phyloP scores from a whole-genome alignment of 2,113 vertebrate species.

The Pseudopodoces humilis region DNA sequence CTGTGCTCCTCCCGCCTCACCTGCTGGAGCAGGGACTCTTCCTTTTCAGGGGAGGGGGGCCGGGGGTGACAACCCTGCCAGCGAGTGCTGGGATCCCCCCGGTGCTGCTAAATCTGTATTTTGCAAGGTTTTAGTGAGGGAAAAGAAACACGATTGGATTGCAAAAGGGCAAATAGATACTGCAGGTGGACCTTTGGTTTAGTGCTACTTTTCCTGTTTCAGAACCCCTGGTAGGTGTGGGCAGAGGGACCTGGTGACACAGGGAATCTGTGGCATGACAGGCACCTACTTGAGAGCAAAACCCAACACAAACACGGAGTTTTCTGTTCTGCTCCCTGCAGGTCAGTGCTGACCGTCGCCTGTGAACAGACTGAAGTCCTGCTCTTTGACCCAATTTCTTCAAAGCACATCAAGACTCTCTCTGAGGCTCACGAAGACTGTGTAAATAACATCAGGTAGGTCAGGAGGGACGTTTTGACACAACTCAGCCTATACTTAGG shows the following conservation, averaged over 20 bases:
- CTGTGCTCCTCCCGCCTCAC: neutral
- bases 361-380: constrained; percentile 98
- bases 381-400: constrained; percentile 96
- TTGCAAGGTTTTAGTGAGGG: neutral
- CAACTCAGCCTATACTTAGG: neutral
- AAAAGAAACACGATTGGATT: fast-evolving
- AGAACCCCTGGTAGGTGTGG: neutral
- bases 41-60: neutral
- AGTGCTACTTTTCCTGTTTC: neutral
- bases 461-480: neutral
- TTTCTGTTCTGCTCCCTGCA: constrained; percentile 54
- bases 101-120: no score
- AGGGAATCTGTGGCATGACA: no score
- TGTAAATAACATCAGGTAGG: constrained; percentile 97
- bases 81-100: fast-evolving
- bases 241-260: neutral
- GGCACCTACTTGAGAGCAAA: neutral
- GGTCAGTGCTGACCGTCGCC: constrained; percentile 95
- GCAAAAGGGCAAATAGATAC: neutral
- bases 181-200: neutral
- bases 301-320: fast-evolving
- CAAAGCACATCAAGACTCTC: constrained; percentile 95
- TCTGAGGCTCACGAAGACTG: constrained; percentile 97
- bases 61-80: fast-evolving
- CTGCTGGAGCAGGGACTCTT: neutral